phyloP scores from a whole-genome alignment of 1,140 invertebrate genomes.

The Teleopsis dalmanni region DNA sequence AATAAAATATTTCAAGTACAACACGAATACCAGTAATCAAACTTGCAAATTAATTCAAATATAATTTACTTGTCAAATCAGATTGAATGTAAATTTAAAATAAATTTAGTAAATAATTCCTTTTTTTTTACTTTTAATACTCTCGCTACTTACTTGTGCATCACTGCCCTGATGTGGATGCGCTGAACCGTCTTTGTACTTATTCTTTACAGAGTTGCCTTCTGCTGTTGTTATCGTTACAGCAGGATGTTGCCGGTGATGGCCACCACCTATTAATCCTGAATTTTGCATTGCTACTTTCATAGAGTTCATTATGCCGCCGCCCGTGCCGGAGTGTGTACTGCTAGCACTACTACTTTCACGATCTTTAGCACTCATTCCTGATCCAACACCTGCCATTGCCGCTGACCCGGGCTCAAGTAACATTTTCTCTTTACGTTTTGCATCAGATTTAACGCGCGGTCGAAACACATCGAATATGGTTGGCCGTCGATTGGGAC shows the following conservation, averaged over 20 bases:
- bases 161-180: conserved; percentile 53
- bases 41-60: no score
- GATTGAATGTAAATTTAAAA: no score
- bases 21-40: no score
- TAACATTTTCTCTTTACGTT: conserved; percentile 50
- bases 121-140: neutral
- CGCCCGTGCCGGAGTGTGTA: conserved; percentile 42
- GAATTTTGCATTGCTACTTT: conserved; percentile 68
- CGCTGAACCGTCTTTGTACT: conserved; percentile 54
- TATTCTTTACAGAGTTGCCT: conserved; percentile 39
- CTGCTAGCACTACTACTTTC: conserved; percentile 44
- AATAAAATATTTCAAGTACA: no score
- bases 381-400: neutral
- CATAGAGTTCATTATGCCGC: conserved; percentile 64
- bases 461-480: conserved; percentile 81
- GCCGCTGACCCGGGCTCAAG: conserved; percentile 29
- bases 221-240: conserved; percentile 40
- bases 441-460: conserved; percentile 69
- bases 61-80: no score
- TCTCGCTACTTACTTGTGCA: conserved; percentile 41
- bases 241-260: conserved; percentile 43
- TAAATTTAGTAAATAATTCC: no score
- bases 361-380: conserved; percentile 5
- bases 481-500: conserved; percentile 60
- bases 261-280: conserved; percentile 39